Evolutionary conservation across 1,140 invertebrate species (phyloP).

Genomic region (Macrostomum lignano): DNA sequence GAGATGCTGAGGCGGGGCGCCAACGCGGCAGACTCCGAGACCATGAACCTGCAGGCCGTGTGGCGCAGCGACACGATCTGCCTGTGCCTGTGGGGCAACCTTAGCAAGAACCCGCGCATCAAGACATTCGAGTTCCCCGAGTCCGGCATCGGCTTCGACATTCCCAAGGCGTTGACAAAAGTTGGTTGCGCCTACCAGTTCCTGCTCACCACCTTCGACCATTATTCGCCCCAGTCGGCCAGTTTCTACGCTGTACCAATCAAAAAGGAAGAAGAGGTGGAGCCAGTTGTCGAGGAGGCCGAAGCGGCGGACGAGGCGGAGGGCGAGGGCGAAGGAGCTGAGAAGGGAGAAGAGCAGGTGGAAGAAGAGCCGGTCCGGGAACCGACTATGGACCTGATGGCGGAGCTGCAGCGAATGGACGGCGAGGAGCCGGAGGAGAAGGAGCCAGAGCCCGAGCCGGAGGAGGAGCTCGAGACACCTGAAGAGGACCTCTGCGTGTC

Average conservation of each 20-base stretch:
- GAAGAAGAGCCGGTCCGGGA: no score
- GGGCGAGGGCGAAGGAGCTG: no score
- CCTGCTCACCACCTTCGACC: slow-evolving; percentile 20
- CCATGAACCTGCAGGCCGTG: slow-evolving; percentile 17
- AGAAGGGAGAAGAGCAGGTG: no score
- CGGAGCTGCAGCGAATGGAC: no score
- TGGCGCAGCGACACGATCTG: slow-evolving; percentile 13
- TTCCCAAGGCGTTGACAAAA: slow-evolving; percentile 17
- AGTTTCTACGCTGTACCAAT: slow-evolving; percentile 11
- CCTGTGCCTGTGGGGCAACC: slow-evolving; percentile 26
- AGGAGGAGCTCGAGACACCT: no score
- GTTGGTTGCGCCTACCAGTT: slow-evolving; percentile 17
- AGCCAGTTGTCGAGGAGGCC: no score
- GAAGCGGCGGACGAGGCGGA: no score
- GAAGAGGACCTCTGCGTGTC: no score
- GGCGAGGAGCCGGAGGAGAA: no score
- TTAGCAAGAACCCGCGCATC: slow-evolving; percentile 23
- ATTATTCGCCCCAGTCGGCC: slow-evolving; percentile 19
- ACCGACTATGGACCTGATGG: no score
- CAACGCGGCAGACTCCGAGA: slow-evolving; percentile 15
- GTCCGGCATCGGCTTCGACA: slow-evolving; percentile 17
- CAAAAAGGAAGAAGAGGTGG: slow-evolving; percentile 13
- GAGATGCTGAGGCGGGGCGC: slow-evolving; percentile 16
- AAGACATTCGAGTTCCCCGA: slow-evolving; percentile 16
- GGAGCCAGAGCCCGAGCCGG: no score